These are phyloP conservation scores for Agrotis segetum DNA, from an alignment of 2,888 invertebrate genomes.

Conservation along the genomic window DNA sequence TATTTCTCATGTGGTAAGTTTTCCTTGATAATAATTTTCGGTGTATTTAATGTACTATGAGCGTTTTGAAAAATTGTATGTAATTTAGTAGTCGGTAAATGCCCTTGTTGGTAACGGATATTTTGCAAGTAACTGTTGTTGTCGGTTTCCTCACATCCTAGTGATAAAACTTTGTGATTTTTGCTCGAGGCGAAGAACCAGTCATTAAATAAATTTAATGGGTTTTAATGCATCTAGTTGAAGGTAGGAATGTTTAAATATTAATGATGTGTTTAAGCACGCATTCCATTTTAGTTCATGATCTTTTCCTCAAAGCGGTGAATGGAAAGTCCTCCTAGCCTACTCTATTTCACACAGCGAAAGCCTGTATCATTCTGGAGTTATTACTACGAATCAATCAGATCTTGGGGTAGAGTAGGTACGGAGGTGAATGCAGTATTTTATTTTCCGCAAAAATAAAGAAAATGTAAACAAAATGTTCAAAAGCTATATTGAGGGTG, in stretches of 20 bases:
- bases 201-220: neutral
- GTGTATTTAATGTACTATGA: constrained; percentile 14
- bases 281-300: no score
- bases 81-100: constrained; percentile 45
- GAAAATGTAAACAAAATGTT: no score
- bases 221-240: neutral
- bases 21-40: constrained; percentile 32
- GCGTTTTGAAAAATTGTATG: constrained; percentile 52
- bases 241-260: neutral
- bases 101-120: constrained; percentile 60
- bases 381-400: no score
- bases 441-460: no score
- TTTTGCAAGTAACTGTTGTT: constrained; percentile 48
- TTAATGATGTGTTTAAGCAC: neutral
- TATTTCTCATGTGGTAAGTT: constrained; percentile 14
- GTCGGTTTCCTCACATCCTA: constrained; percentile 58
- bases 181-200: constrained; percentile 1
- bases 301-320: no score
- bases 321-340: no score
- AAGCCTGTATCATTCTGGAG: no score
- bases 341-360: no score
- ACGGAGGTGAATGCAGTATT: no score
- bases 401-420: no score
- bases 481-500: no score
- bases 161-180: constrained; percentile 24